A percentile compares a stretch with the other conserved stretches of the same genome.
Evolutionary conservation across 1,140 invertebrate genomes (phyloP).

Genomic region (Magallana gigas): DNA sequence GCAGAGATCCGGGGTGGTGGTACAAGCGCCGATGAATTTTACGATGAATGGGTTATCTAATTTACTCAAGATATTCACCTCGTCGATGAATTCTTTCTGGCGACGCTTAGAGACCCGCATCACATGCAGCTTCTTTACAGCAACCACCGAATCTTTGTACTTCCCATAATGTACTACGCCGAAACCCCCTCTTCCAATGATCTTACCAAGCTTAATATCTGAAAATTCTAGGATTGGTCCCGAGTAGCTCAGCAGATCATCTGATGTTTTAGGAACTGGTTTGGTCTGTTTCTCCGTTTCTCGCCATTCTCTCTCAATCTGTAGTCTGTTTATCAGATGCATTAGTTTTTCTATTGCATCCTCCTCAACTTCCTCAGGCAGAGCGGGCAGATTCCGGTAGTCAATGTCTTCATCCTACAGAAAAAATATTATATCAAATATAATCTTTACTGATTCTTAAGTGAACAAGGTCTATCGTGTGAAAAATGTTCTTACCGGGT

Average conservation of each 20-base stretch:
- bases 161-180: conserved; percentile 57
- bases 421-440: neutral
- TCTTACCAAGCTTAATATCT: conserved; percentile 48
- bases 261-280: conserved; percentile 44
- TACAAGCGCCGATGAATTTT: conserved; percentile 60
- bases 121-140: conserved; percentile 59
- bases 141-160: conserved; percentile 58
- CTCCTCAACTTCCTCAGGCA: conserved; percentile 22
- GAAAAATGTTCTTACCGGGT: conserved; percentile 35
- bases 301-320: conserved; percentile 45
- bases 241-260: conserved; percentile 36
- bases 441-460: neutral
- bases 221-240: conserved; percentile 56
- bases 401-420: conserved; percentile 43
- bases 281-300: conserved; percentile 12
- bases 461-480: neutral
- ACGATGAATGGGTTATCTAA: conserved; percentile 63
- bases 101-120: conserved; percentile 53
- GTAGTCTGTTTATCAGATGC: conserved; percentile 37
- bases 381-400: neutral
- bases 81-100: conserved; percentile 52
- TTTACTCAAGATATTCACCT: conserved; percentile 53
- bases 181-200: conserved; percentile 61
- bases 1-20: conserved; percentile 55
- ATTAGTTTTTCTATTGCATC: conserved; percentile 34